Evolutionary conservation across 2,888 invertebrate genomes (phyloP), one percentile per base, ranked within the genome.

Genomic region (Clunio marinus): DNA sequence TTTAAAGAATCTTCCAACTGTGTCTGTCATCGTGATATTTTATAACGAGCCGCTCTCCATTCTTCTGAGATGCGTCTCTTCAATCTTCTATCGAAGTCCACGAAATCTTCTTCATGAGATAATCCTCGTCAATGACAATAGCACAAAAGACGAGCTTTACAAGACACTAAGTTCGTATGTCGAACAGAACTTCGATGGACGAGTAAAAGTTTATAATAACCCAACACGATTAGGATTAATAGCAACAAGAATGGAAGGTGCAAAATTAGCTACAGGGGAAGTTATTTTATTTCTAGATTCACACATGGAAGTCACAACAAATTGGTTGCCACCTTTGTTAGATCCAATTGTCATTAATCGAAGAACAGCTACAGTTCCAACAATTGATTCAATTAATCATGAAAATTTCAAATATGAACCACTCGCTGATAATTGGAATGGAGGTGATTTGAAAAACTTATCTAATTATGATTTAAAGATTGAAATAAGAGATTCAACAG

Each of bases 271-370:
- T 1, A 83, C 81, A 63, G 96, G 94, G 1, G 88, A 93, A 75
- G 93, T 90, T 4, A 81, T 96, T 59, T 91, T 94, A 2, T 96
- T 96, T 75, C 81, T 96, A 13, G 96, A 96, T 77, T 93, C 95
- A 32, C 96, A 96, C 78, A 95, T 94, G 79, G 96, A 96, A 83
- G 92, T 92, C 73, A 88, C 91, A 69, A 81, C 81, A 73, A 89
- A 89, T 75, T 85, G 86, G 87, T 73, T 84, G 8, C 83, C 83
- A 71, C 82, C 83, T 1, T 74, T 85, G 5, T 73, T 85, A 32
- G 37, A 68, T n/a, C 58, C 57, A 13, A 57, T 68, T 25, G 68
- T 37, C n/a, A 25, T 27, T 7, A 27, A 68, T 58, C 37, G 35
- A 8, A 68, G 13, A 7, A 55, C 32, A 27, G 68, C 70, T 25